Evolutionary conservation across 2,113 vertebrate genomes (phyloP), one percentile per base, ranked within the genome.

Genomic region (Sakesphorus luctuosus): DNA sequence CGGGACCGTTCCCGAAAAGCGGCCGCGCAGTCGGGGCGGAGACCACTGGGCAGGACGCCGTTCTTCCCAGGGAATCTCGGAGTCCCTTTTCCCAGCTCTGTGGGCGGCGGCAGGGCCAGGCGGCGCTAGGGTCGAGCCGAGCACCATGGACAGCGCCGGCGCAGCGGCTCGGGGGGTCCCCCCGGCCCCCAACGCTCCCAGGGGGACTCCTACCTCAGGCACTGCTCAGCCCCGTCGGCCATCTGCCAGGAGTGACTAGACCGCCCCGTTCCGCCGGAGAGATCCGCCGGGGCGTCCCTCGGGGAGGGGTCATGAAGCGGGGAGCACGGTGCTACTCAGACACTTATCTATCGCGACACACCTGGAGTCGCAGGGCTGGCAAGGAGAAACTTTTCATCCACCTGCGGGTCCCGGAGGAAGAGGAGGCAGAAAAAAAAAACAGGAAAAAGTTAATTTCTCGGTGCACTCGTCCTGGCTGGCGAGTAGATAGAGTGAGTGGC

Each of bases 71-170:
- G 10, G 13, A 52, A 6, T 14, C 28, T n/a, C 12, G 10, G 23
- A 8, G 16, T 18, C 1, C 18, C 12, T 13, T 8, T 0, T 4
- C 10, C 16, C 3, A 1, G 4, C 43, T 25, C 36, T 1, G 7
- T 14, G 6, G 21, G 52, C 10, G 58, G 25, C 5, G 10, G 36
- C 12, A 1, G 50, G 12, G 25, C 44, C 12, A 15, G 16, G 47
- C 21, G 16, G n/a, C 13, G 3, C 36, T 24, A 52, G 14, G 72
- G 43, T 47, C n/a, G 36, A 47, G 23, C 91, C 80, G 95, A 99
- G 99, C 98, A 99, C 99, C 99, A 99, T 98, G 99, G 99, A 99
- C 74, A 74, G 72, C 85, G 36, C 50, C 14, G 5, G n/a, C 9
- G 9, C 14, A 14, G 4, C 33, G 35, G 11, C 11, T n/a, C 18